phyloP scores from a whole-genome alignment of 1,140 invertebrate genomes.

The Drosophila kikkawai region DNA sequence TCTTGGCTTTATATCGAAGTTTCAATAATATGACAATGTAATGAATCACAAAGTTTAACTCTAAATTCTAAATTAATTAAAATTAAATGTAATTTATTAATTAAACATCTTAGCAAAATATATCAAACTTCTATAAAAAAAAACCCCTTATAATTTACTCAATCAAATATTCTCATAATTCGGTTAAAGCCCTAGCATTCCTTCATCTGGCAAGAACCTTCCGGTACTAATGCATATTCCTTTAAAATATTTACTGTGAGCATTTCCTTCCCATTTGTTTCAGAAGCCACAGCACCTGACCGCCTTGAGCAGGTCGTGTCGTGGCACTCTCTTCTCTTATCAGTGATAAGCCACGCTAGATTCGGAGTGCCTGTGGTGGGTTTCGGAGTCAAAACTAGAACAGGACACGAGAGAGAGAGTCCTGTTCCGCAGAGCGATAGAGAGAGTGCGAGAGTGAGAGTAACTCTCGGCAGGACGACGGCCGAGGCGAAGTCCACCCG shows the following conservation, averaged over 20 bases:
- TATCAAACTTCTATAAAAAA: no score
- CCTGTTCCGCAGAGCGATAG: background rate
- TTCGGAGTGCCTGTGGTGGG: constrained; percentile 62
- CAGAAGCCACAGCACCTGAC: constrained; percentile 13
- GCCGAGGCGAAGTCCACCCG: constrained; percentile 54
- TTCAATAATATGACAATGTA: no score
- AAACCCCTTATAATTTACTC: background rate
- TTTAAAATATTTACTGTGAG: background rate
- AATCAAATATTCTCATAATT: no score
- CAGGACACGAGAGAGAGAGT: constrained; percentile 11
- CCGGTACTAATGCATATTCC: constrained; percentile 1
- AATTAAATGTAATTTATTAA: no score
- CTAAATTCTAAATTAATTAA: no score
- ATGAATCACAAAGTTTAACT: no score
- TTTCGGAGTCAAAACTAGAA: constrained; percentile 64
- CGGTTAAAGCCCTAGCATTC: background rate
- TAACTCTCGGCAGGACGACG: constrained; percentile 25
- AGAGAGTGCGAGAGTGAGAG: background rate
- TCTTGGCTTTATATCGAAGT: no score
- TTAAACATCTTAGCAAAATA: background rate
- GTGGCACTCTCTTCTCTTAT: constrained; percentile 57
- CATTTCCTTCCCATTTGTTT: constrained; percentile 1
- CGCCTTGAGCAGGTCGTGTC: constrained; percentile 49
- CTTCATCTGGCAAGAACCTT: constrained; percentile 7
- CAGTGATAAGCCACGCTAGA: constrained; percentile 57